Percentiles rank a stretch among this genome's conserved stretches.
Conservation (phyloP, 2,113 vertebrate genomes). For the Pyxicephalus adspersus region DNA sequence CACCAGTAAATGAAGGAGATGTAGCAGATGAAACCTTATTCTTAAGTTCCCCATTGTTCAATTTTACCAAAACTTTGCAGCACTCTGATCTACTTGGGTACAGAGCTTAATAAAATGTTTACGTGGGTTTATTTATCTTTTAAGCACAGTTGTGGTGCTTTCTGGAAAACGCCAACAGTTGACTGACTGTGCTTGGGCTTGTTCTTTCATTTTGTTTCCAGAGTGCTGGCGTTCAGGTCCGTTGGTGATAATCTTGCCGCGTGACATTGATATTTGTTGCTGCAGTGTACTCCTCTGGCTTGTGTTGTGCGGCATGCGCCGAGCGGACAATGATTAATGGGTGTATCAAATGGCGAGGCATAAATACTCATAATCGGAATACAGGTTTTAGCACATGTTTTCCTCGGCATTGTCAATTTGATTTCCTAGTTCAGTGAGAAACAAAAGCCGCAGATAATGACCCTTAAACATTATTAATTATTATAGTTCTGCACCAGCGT, state of each 20-base stretch:
- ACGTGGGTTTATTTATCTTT: too few relatives aligned
- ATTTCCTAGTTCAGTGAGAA: slow-evolving; percentile 23
- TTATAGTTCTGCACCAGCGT: slow-evolving; percentile 4
- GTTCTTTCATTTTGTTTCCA: too few relatives aligned
- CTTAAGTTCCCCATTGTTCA: too few relatives aligned
- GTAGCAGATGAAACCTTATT: too few relatives aligned
- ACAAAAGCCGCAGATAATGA: slow-evolving; percentile 18
- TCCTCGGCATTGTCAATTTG: background rate
- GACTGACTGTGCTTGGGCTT: too few relatives aligned
- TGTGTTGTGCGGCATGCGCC: background rate
- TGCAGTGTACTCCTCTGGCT: background rate
- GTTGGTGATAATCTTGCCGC: background rate
- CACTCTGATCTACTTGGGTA: too few relatives aligned
- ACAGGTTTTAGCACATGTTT: slow-evolving; percentile 19
- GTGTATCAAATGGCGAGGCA: slow-evolving; percentile 20
- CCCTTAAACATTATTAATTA: slow-evolving; percentile 27
- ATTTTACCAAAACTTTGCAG: too few relatives aligned
- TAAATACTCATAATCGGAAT: slow-evolving; percentile 23
- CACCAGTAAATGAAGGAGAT: too few relatives aligned
- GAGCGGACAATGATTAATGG: slow-evolving; percentile 17
- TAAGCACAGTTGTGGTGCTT: too few relatives aligned
- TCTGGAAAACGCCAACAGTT: too few relatives aligned
- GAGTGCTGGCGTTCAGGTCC: too few relatives aligned
- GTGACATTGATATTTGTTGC: background rate
- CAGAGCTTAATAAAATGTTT: too few relatives aligned